Evolutionary conservation across 2,888 invertebrate species (phyloP), one percentile per base, ranked within the genome.

Genomic region (Tryphoninae sp.): DNA sequence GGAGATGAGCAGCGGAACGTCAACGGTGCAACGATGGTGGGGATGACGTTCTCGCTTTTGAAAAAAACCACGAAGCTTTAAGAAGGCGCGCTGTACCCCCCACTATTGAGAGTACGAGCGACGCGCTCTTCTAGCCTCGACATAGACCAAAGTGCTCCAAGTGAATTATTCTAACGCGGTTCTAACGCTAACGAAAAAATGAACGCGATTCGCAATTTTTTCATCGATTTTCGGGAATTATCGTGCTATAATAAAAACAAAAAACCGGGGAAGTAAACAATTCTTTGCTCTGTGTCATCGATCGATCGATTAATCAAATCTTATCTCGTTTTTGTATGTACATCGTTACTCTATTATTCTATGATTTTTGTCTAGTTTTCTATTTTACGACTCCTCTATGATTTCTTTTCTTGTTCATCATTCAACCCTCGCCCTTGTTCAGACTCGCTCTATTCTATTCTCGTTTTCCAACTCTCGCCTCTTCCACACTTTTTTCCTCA

Each of bases 51-150:
- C 86, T 86, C 81, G 86, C 86, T 90, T 91, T 91, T 89, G 89
- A 91, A 92, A 91, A 88, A 91, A 91, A 91, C 88, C 89, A 89
- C 89, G 88, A 91, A 90, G 90, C 91, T 92, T 91, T 91, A 91
- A 91, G 91, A 91, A 90, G 90, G 88, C 89, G 87, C 86, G 89
- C 90, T 78, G 85, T 76, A 86, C 89, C 90, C 91, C 91, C 91
- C 90, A 88, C 91, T 88, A 90, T 87, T 87, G 88, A 91, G 91
- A 82, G 82, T 82, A 82, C 76, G 75, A 90, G 85, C 87, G 86
- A 86, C 89, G 87, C 88, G 86, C 85, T 87, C 90, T 88, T 87
- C 91, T 91, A 91, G 90, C 87, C 86, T 86, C 86, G 88, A 87
- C 90, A 90, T 91, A 91, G 91, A 89, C 88, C 87, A 90, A 84